Conservation (phyloP, 2,797 vertebrate species). For the Cynodonichthys magdalenae region DNA sequence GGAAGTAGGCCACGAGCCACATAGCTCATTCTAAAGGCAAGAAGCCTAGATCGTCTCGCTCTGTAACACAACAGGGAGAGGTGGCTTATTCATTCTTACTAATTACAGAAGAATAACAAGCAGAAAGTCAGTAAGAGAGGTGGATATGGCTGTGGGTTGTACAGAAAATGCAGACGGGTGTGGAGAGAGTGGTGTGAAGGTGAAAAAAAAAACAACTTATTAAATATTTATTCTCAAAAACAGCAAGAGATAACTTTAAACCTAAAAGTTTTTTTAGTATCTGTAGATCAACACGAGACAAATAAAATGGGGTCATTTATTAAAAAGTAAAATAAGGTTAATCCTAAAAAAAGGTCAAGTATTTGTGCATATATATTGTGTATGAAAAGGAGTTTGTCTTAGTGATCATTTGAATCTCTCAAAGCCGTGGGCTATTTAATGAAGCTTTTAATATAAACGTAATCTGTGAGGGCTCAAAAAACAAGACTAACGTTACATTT, state of each 20-base stretch:
- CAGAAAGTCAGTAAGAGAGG: constrained; percentile 10
- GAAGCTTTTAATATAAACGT: too few species aligned
- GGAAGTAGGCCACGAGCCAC: constrained; percentile 71
- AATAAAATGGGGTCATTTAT: too few species aligned
- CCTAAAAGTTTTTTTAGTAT: too few species aligned
- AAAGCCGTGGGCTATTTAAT: too few species aligned
- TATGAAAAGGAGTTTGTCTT: too few species aligned
- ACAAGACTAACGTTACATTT: too few species aligned
- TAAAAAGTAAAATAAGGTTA: too few species aligned
- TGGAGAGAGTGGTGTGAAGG: constrained; percentile 19
- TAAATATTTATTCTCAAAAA: constrained; percentile 6
- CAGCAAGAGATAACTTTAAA: background rate
- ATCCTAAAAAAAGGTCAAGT: too few species aligned
- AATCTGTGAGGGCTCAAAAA: too few species aligned
- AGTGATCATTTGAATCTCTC: too few species aligned
- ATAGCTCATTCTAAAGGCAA: constrained; percentile 58
- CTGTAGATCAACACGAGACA: too few species aligned
- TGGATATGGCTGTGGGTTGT: constrained; percentile 6
- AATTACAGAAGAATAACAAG: constrained; percentile 59
- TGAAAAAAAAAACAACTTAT: constrained; percentile 19
- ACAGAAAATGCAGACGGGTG: constrained; percentile 27
- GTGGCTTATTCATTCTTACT: constrained; percentile 54
- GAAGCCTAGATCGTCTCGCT: constrained; percentile 52
- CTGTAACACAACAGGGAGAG: constrained; percentile 46
- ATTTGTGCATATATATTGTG: too few species aligned